Percentiles rank a stretch among this genome's conserved stretches.
These are phyloP conservation scores for Nasonia giraulti DNA, from an alignment of 1,140 invertebrate species.

Conservation along the genomic window DNA sequence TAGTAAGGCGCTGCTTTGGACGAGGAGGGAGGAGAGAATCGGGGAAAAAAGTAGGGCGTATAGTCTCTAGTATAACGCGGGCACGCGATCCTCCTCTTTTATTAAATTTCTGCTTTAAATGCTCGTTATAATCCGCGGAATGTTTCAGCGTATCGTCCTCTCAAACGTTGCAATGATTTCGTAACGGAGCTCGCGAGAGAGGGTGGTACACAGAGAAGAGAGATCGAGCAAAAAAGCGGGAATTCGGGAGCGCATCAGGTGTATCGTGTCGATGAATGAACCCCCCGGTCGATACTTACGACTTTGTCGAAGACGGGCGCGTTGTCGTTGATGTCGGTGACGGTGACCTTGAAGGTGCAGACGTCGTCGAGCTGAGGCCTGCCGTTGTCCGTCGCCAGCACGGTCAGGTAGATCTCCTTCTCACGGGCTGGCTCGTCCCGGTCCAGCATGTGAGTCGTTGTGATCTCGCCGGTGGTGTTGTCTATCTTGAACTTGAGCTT, in stretches of 20 bases:
- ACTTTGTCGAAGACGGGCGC: constrained; percentile 89
- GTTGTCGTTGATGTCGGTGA: constrained; percentile 93
- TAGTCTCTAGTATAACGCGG: not conserved
- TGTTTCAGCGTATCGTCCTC: too few relatives aligned
- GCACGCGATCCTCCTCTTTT: too few relatives aligned
- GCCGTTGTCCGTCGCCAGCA: constrained; percentile 90
- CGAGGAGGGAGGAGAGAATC: too few relatives aligned
- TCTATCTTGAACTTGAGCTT: constrained; percentile 87
- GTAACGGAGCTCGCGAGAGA: too few relatives aligned
- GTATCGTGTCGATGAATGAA: too few relatives aligned
- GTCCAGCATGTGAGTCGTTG: constrained; percentile 85
- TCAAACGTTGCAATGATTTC: too few relatives aligned
- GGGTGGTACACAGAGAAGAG: too few relatives aligned
- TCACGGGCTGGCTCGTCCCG: constrained; percentile 90
- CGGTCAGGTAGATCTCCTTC: constrained; percentile 87
- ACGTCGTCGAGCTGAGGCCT: constrained; percentile 87
- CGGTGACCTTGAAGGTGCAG: constrained; percentile 90
- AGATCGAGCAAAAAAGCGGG: too few relatives aligned
- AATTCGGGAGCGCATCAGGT: too few relatives aligned
- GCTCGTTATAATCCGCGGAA: too few relatives aligned
- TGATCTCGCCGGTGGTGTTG: constrained; percentile 82
- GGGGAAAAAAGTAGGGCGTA: not conserved
- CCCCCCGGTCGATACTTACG: constrained; percentile 62
- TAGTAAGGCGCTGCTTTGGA: not conserved
- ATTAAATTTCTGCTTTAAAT: too few relatives aligned